A percentile compares a stretch with the other conserved stretches of the same genome.
phyloP scores from a whole-genome alignment of 2,113 vertebrate species.

The Leiothrix lutea region DNA sequence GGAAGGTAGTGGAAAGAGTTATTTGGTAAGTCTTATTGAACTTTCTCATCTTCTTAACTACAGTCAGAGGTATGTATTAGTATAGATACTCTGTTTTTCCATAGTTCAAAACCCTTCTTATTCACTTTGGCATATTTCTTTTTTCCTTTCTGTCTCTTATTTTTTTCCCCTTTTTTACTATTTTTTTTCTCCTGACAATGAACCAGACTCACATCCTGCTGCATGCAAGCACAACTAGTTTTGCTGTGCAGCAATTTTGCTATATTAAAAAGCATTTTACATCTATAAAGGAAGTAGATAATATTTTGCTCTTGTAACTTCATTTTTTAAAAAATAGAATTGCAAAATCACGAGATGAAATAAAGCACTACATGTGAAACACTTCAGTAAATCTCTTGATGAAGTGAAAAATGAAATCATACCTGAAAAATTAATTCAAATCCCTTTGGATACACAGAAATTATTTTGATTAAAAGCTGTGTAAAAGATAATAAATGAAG shows the following conservation, averaged over 20 bases:
- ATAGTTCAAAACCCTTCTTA: background rate
- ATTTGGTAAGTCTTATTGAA: background rate
- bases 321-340: background rate
- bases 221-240: background rate
- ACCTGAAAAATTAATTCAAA: conserved; percentile 9
- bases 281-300: background rate
- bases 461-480: background rate
- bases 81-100: background rate
- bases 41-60: background rate
- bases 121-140: background rate
- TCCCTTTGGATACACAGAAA: background rate
- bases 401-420: background rate
- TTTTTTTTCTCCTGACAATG: background rate
- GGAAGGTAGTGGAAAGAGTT: background rate
- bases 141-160: background rate
- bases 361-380: background rate
- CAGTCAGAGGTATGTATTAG: background rate
- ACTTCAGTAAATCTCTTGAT: background rate
- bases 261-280: background rate
- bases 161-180: background rate
- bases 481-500: background rate
- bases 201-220: background rate
- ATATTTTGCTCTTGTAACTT: background rate
- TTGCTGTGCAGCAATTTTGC: background rate
- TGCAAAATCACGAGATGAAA: background rate